Base-by-base conservation (phyloP, 1,140 invertebrate species). In the Zaprionus inermis region DNA sequence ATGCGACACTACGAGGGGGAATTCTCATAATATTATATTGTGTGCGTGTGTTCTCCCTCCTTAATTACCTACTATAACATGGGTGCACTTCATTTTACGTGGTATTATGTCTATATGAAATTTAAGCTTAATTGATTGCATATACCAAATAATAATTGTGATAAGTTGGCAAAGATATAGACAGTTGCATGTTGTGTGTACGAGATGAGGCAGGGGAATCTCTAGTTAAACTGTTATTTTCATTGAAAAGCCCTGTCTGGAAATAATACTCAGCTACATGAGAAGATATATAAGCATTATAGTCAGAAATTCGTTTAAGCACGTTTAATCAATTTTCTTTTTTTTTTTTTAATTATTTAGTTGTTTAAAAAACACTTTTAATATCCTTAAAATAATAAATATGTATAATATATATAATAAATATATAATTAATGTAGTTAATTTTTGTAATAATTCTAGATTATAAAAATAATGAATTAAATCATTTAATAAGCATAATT, bases 51-150 rank as follows among this genome's bases (percentile, higher is more conserved):
- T 9, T 44, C 16, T 32, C 30, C 11, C 44, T 9, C 30, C n/a
- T 32, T 38, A 38, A 41, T 71, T 64, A 71, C 54, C 69, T 65
- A 65, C n/a, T 64, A 65, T 28, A 65, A 64, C 41, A 54, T 34
- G 44, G n/a, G 57, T 44, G 36, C 22, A 52, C 66, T 52, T 58
- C 57, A 58, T 59, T 49, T 14, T n/a, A 16, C 24, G 5, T 28
- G 24, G 24, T 44, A 44, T 44, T 44, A 44, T 44, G 38, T 44
- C 38, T 44, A 7, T 16, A 61, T 51, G 16, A 22, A 49, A 49
- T 49, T 49, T 20, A 49, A 12, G 44, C 44, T 49, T 22, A 49
- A 22, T 49, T 49, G 44, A 49, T 49, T 10, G 0, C 10, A 49
- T 49, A 12, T 49, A 49, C 20, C 44, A 20, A 22, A 49, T 49